Percentiles rank a stretch among this genome's conserved stretches.
phyloP scores from a whole-genome alignment of 2,797 vertebrate genomes.

The Sarcoramphus papa region DNA sequence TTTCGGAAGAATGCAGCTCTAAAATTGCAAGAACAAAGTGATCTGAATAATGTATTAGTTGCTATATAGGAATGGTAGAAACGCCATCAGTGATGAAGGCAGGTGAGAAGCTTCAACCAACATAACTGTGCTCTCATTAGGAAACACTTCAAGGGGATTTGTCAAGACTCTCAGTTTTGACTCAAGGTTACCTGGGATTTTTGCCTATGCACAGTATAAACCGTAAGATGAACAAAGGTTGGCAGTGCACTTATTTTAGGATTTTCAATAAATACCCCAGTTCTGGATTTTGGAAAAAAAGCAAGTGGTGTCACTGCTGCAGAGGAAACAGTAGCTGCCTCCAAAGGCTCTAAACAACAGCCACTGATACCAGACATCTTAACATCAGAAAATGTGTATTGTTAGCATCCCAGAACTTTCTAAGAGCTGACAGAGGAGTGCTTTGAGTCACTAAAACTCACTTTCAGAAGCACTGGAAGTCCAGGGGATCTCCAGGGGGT shows the following conservation, averaged over 20 bases:
- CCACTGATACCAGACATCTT: not conserved
- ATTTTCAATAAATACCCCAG: not conserved
- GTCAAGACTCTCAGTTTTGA: not conserved
- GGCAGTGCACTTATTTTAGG: not conserved
- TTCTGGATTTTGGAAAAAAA: not conserved
- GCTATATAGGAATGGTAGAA: fast-evolving
- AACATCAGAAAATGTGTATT: not conserved
- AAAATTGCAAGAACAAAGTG: not conserved
- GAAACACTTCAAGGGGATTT: not conserved
- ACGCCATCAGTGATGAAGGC: not conserved
- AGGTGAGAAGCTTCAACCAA: not conserved
- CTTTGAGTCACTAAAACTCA: not conserved
- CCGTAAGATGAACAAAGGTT: not conserved
- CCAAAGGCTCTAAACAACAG: not conserved
- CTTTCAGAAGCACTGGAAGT: not conserved
- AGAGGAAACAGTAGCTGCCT: not conserved
- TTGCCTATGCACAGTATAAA: not conserved
- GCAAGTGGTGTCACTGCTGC: not conserved
- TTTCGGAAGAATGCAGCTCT: not conserved
- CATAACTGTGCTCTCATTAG: fast-evolving
- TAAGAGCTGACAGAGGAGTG: not conserved
- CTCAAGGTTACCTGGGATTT: not conserved
- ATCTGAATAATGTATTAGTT: not conserved
- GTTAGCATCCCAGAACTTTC: not conserved
- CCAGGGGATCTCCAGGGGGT: not conserved